Evolutionary conservation across 2,888 invertebrate genomes (phyloP).

Genomic region (Rhabditoides inermis): DNA sequence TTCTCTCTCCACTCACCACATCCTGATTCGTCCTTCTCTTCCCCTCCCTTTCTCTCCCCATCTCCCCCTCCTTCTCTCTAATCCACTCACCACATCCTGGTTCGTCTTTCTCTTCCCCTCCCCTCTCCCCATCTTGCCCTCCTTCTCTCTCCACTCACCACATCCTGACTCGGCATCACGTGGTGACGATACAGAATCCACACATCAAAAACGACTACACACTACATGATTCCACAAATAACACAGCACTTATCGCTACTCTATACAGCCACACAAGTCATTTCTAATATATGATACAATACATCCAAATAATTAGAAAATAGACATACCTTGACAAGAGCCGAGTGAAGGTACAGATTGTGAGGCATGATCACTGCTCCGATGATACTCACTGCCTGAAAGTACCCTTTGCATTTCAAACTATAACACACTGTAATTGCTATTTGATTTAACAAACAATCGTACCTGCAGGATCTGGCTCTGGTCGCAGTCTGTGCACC

Average conservation of each 20-base stretch:
- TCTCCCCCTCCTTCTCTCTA: background rate
- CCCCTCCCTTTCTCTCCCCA: background rate
- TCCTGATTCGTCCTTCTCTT: constrained; percentile 1
- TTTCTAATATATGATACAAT: too few relatives aligned
- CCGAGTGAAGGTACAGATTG: constrained; percentile 79
- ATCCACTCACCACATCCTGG: background rate
- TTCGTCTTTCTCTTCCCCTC: background rate
- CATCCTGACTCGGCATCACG: background rate
- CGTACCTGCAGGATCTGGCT: constrained; percentile 58
- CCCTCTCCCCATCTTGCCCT: background rate
- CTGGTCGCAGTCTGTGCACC: constrained; percentile 67
- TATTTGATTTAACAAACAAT: background rate
- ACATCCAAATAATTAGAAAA: background rate
- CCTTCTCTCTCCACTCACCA: background rate
- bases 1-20: too few relatives aligned
- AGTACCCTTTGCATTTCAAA: background rate
- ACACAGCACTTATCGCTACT: too few relatives aligned
- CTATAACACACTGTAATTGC: background rate
- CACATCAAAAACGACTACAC: too few relatives aligned
- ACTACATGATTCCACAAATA: too few relatives aligned
- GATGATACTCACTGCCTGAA: constrained; percentile 62
- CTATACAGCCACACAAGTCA: too few relatives aligned
- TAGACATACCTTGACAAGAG: constrained; percentile 68
- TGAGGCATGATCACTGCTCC: constrained; percentile 86
- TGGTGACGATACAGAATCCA: too few relatives aligned